Percentiles rank a stretch among this genome's conserved stretches.
Evolutionary conservation across 2,888 invertebrate genomes (phyloP).

Genomic region (Heliconius aoede): DNA sequence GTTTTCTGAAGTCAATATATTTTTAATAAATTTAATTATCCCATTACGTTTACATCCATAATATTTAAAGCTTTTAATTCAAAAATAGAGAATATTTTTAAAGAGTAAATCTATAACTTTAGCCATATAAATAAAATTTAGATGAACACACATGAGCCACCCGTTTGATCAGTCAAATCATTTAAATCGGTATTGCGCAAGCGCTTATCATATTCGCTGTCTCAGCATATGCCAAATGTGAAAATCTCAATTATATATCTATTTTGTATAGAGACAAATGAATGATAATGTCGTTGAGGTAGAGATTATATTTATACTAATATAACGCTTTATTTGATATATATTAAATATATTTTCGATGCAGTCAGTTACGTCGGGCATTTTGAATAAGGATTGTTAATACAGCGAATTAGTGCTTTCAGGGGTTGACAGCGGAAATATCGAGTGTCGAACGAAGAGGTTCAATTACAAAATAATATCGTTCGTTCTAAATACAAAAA

Average conservation of each 20-base stretch:
- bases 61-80: neutral
- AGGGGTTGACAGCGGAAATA: too few relatives aligned
- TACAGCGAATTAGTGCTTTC: too few relatives aligned
- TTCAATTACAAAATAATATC: too few relatives aligned
- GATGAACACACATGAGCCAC: neutral
- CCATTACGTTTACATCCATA: too few relatives aligned
- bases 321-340: neutral
- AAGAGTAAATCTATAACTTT: neutral
- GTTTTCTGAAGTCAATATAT: neutral
- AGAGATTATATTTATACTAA: neutral
- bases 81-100: neutral
- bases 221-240: constrained; percentile 5
- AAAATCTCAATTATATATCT: constrained; percentile 9
- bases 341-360: too few relatives aligned
- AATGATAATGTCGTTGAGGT: neutral
- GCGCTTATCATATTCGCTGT: neutral
- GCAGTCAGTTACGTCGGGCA: too few relatives aligned
- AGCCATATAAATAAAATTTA: neutral
- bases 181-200: constrained; percentile 13
- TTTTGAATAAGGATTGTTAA: too few relatives aligned
- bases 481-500: too few relatives aligned
- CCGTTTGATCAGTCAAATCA: constrained; percentile 4
- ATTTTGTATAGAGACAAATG: neutral
- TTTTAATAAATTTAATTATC: neutral
- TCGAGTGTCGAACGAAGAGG: too few relatives aligned